Conservation (phyloP, 1,140 invertebrate species). For the Chrysopa pallens region DNA sequence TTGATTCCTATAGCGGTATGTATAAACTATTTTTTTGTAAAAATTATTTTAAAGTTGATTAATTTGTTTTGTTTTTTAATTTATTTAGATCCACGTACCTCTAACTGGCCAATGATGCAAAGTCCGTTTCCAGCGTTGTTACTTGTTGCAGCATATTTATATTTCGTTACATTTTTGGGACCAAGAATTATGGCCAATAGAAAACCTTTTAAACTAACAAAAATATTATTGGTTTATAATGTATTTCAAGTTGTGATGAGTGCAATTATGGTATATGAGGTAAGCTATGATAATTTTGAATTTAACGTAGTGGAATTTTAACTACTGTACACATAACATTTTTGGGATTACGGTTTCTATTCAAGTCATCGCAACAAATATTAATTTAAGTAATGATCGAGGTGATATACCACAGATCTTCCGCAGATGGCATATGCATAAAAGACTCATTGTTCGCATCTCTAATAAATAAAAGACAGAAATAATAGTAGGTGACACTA, state of each 20-base stretch:
- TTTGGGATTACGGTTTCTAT: no score
- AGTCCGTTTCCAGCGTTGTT: slow-evolving; percentile 69
- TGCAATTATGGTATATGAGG: slow-evolving; percentile 76
- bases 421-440: no score
- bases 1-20: slow-evolving; percentile 28
- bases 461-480: no score
- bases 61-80: not conserved
- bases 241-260: slow-evolving; percentile 74
- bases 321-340: no score
- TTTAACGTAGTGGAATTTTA: no score
- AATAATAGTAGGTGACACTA: no score
- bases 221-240: slow-evolving; percentile 74
- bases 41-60: not conserved
- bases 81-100: slow-evolving; percentile 59
- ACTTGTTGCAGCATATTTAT: slow-evolving; percentile 66
- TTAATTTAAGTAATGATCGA: no score
- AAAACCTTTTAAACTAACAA: slow-evolving; percentile 69
- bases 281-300: slow-evolving; percentile 25
- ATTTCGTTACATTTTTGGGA: slow-evolving; percentile 61
- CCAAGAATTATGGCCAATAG: slow-evolving; percentile 74
- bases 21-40: slow-evolving; percentile 1
- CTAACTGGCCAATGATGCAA: slow-evolving; percentile 81
- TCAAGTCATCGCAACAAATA: no score
- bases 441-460: no score
- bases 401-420: no score